phyloP scores from a whole-genome alignment of 2,113 vertebrate species.

The Thamnaconus septentrionalis region DNA sequence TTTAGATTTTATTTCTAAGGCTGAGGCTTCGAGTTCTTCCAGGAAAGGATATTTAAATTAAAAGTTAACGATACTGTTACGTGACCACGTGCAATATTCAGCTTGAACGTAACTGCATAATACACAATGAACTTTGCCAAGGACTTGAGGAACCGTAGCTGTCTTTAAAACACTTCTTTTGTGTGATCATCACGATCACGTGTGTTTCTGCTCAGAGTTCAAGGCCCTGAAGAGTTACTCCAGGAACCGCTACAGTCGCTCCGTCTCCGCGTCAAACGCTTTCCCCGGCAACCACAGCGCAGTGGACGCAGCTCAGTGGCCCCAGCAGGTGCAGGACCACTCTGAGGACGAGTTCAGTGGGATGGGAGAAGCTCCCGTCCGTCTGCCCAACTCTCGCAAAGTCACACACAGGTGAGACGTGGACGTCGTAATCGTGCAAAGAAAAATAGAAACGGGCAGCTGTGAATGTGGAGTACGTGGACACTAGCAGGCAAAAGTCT shows the following conservation, averaged over 20 bases:
- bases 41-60: too few relatives aligned
- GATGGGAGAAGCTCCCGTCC: conserved; percentile 74
- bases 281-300: conserved; percentile 77
- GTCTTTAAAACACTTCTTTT: too few relatives aligned
- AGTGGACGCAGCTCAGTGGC: conserved; percentile 21
- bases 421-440: background rate
- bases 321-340: conserved; percentile 59
- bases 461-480: too few relatives aligned
- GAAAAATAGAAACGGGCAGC: too few relatives aligned
- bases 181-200: background rate
- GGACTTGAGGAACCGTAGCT: too few relatives aligned
- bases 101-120: too few relatives aligned
- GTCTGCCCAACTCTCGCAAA: conserved; percentile 82
- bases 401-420: conserved; percentile 86
- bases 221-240: conserved; percentile 82
- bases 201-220: conserved; percentile 77
- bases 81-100: too few relatives aligned
- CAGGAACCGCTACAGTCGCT: conserved; percentile 85
- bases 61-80: too few relatives aligned
- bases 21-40: too few relatives aligned
- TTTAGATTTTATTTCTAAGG: too few relatives aligned
- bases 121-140: too few relatives aligned
- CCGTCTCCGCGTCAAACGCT: conserved; percentile 47
- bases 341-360: conserved; percentile 88
- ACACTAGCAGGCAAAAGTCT: too few relatives aligned